Evolutionary conservation across 2,888 invertebrate species (phyloP).

Genomic region (Elaeidobius kamerunicus): DNA sequence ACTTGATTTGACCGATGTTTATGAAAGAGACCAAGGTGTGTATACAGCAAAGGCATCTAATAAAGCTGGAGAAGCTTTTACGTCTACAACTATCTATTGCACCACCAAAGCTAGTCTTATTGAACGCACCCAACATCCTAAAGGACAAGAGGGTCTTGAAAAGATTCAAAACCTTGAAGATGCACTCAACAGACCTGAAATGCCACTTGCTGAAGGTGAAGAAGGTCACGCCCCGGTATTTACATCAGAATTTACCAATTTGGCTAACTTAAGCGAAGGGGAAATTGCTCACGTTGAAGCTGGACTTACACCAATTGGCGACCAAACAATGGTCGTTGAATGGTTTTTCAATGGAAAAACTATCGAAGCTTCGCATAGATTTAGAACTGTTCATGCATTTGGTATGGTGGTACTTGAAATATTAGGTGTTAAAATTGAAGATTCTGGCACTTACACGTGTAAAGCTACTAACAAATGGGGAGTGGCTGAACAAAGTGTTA

Average conservation of each 20-base stretch:
- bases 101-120: slow-evolving; percentile 78
- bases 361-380: slow-evolving; percentile 84
- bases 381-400: slow-evolving; percentile 92
- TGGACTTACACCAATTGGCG: slow-evolving; percentile 88
- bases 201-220: slow-evolving; percentile 66
- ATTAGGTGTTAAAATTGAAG: slow-evolving; percentile 87
- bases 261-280: slow-evolving; percentile 84
- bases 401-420: slow-evolving; percentile 97
- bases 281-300: slow-evolving; percentile 98
- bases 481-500: slow-evolving; percentile 79
- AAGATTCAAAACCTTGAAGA: slow-evolving; percentile 90
- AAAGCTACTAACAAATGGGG: slow-evolving; percentile 89
- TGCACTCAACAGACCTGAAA: slow-evolving; percentile 71
- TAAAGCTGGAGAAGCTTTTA: slow-evolving; percentile 86
- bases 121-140: slow-evolving; percentile 89
- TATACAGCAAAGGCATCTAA: slow-evolving; percentile 91
- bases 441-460: slow-evolving; percentile 87
- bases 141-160: slow-evolving; percentile 89
- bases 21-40: slow-evolving; percentile 91
- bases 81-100: slow-evolving; percentile 85
- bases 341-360: slow-evolving; percentile 95
- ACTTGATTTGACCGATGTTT: slow-evolving; percentile 86
- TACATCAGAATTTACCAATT: slow-evolving; percentile 80
- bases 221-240: slow-evolving; percentile 84
- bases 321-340: slow-evolving; percentile 91